phyloP scores from a whole-genome alignment of 1,140 invertebrate species.

The Gryllus bimaculatus region DNA sequence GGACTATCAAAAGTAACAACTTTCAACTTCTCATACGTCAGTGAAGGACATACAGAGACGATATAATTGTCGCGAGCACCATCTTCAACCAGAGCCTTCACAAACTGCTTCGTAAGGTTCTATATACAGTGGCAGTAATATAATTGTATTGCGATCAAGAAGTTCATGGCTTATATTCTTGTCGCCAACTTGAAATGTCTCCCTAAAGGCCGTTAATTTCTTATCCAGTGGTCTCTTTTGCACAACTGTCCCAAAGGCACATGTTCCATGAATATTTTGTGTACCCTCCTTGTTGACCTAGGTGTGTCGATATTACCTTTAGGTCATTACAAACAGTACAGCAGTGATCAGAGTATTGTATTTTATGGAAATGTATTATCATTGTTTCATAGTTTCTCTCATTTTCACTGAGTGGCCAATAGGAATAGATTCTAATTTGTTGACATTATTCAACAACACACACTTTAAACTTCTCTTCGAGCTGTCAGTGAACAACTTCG shows the following conservation, averaged over 20 bases:
- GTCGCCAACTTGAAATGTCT: neutral
- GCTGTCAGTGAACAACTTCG: slow-evolving; percentile 20
- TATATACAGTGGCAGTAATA: too few species aligned
- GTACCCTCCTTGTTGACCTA: slow-evolving; percentile 14
- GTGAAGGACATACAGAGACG: too few species aligned
- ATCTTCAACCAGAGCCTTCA: too few species aligned
- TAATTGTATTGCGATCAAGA: too few species aligned
- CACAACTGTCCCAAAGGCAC: slow-evolving; percentile 8
- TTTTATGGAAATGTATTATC: slow-evolving; percentile 26
- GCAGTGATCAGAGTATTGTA: slow-evolving; percentile 29
- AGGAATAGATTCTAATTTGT: slow-evolving; percentile 28
- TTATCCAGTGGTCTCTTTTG: slow-evolving; percentile 10
- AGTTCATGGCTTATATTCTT: neutral
- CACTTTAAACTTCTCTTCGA: slow-evolving; percentile 32
- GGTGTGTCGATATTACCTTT: slow-evolving; percentile 22
- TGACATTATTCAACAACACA: slow-evolving; percentile 34
- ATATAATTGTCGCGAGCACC: too few species aligned
- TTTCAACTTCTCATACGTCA: too few species aligned
- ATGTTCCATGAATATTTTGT: slow-evolving; percentile 1
- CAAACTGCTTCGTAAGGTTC: too few species aligned
- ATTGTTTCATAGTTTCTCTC: slow-evolving; percentile 32
- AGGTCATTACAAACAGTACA: slow-evolving; percentile 30
- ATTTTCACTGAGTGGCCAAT: slow-evolving; percentile 29
- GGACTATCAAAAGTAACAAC: too few species aligned
- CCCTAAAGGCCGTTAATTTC: slow-evolving; percentile 1